A percentile compares a stretch with the other conserved stretches of the same genome.
These are phyloP conservation scores for Bradypodion pumilum DNA, from an alignment of 2,797 vertebrate genomes.

Conservation along the genomic window DNA sequence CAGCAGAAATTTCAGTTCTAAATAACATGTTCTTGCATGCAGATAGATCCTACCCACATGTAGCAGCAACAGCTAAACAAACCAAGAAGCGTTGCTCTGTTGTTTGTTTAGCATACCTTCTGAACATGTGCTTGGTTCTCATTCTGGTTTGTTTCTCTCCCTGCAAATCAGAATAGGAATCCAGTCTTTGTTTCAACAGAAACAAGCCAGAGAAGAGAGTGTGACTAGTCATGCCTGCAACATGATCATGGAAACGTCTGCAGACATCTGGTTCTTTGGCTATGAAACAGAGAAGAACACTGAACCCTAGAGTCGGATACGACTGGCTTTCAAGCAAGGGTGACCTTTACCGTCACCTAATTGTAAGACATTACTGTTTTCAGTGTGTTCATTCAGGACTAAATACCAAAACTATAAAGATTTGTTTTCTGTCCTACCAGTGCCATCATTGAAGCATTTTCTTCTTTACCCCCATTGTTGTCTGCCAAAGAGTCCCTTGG, in stretches of 20 bases:
- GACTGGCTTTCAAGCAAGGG: too few relatives aligned
- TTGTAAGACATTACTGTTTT: constrained; percentile 11
- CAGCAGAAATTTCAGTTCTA: background rate
- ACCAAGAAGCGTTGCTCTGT: too few relatives aligned
- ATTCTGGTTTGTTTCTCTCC: background rate
- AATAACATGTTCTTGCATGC: background rate
- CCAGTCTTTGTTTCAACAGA: background rate
- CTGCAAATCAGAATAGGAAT: background rate
- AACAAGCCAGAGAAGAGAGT: background rate
- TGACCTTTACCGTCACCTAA: too few relatives aligned
- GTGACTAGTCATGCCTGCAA: too few relatives aligned
- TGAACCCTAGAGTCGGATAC: too few relatives aligned
- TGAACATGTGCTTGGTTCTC: too few relatives aligned
- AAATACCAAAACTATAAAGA: constrained; percentile 16
- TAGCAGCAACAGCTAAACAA: background rate
- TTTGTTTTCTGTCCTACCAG: background rate
- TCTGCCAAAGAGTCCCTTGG: background rate
- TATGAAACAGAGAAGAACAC: too few relatives aligned
- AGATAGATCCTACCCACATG: background rate
- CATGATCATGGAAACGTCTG: too few relatives aligned
- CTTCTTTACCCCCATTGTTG: constrained; percentile 8
- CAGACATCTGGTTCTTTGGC: too few relatives aligned
- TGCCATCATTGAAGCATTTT: background rate
- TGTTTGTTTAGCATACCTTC: background rate
- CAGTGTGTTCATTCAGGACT: background rate